phyloP scores from a whole-genome alignment of 2,113 vertebrate species.

The Chloebia gouldiae region DNA sequence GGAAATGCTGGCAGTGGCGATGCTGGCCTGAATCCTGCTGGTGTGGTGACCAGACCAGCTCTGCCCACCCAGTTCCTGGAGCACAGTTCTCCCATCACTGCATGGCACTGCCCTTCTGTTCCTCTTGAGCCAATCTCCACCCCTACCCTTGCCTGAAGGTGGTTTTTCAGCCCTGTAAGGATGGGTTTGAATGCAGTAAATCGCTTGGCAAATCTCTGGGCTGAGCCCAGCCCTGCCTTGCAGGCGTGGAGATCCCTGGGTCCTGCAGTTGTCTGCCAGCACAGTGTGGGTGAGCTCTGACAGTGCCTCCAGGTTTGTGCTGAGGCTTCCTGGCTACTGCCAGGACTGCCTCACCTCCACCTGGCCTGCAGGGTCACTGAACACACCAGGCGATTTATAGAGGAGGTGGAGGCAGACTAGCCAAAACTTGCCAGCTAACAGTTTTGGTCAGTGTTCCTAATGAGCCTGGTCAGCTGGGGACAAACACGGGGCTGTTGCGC shows the following conservation, averaged over 20 bases:
- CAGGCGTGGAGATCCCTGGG: not conserved
- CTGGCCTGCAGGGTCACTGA: not conserved
- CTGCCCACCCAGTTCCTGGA: not conserved
- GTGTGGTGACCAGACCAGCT: not conserved
- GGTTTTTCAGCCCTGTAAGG: not conserved
- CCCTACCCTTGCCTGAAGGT: not conserved
- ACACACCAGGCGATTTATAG: accelerated
- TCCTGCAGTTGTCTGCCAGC: not conserved
- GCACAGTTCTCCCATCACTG: not conserved
- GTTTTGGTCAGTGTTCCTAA: not conserved
- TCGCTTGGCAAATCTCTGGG: not conserved
- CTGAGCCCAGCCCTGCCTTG: not conserved
- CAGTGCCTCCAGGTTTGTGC: not conserved
- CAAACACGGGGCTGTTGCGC: not conserved
- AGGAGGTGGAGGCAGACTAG: not conserved
- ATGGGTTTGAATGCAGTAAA: not conserved
- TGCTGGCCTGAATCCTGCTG: not conserved
- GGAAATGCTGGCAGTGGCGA: not conserved
- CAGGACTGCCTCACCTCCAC: not conserved
- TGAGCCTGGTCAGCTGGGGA: not conserved
- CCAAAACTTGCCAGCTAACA: not conserved
- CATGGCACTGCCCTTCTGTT: not conserved
- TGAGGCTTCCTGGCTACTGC: not conserved
- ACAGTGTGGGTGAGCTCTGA: not conserved
- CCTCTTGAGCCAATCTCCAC: not conserved